Percentiles rank a stretch among this genome's conserved stretches.
Evolutionary conservation across 2,113 vertebrate genomes (phyloP).

Genomic region (Tretioscincus oriximinensis): DNA sequence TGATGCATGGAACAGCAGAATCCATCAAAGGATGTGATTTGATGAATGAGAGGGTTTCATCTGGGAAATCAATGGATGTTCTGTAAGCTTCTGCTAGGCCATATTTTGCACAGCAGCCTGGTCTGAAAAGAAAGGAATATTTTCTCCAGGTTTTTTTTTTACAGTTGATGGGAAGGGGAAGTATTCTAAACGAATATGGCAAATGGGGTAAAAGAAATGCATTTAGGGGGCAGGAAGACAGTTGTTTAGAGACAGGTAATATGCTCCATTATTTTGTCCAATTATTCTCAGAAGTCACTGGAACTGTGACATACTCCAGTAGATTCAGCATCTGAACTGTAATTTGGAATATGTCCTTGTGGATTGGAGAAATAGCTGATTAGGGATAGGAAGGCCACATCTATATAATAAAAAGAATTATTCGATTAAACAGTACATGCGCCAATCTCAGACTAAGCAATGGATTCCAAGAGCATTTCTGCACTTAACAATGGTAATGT

Average conservation of each 20-base stretch:
- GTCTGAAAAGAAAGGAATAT: slow-evolving; percentile 80
- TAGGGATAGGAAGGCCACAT: too few species aligned
- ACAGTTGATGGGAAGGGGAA: slow-evolving; percentile 47
- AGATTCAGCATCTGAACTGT: too few species aligned
- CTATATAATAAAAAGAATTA: too few species aligned
- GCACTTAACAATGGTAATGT: too few species aligned
- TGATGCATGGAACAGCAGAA: slow-evolving; percentile 86
- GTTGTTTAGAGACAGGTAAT: neutral
- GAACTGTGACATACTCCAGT: too few species aligned
- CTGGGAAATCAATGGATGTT: slow-evolving; percentile 95
- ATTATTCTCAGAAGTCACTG: too few species aligned
- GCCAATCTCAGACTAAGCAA: too few species aligned
- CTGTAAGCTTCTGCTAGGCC: slow-evolving; percentile 88
- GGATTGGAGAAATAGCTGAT: too few species aligned
- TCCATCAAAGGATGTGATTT: slow-evolving; percentile 98
- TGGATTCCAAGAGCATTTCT: too few species aligned
- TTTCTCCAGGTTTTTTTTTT: slow-evolving; percentile 30
- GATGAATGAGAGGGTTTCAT: slow-evolving; percentile 95
- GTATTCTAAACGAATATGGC: slow-evolving; percentile 2
- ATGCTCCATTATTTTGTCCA: neutral
- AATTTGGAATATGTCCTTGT: too few species aligned
- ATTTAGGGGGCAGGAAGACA: slow-evolving; percentile 3
- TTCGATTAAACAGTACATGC: too few species aligned
- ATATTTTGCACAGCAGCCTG: slow-evolving; percentile 93
- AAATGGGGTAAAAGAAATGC: slow-evolving; percentile 15